Base-by-base conservation (phyloP, 2,888 invertebrate species). In the Cephus sareptanus region DNA sequence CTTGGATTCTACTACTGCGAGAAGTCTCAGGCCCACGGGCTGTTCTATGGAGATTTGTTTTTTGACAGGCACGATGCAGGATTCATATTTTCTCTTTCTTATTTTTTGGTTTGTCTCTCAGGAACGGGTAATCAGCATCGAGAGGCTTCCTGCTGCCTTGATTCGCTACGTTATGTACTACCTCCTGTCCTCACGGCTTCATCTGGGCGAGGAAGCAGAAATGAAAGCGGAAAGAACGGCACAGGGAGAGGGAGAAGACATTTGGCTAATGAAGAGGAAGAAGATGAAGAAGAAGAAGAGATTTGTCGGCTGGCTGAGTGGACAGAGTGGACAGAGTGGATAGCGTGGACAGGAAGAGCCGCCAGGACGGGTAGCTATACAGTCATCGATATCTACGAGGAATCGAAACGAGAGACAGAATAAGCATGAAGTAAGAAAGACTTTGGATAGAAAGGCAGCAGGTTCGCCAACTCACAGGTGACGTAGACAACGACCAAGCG, bases 1-100 rank as follows among this genome's bases (percentile, higher is more conserved):
- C 56, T 56, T 56, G 56, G 56, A 56, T 56, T 56, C 56, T 56
- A 56, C 56, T 56, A 56, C 56, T 56, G 56, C 56, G 56, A 56
- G 9, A 56, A 56, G 23, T 56, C 23, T 56, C 9, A 56, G 56
- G 56, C 56, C 23, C 56, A 56, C 56, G 56, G 56, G 23, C 56
- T 56, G 2, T 23, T 56, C 23, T 23, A 56, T 79, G 76, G 71
- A 79, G 79, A 76, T 76, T 75, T 84, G 83, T 81, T 85, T 85
- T 86, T 85, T 86, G 86, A 83, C 88, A 89, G 89, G 88, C 88
- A 89, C 83, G 84, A 88, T 88, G 88, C 88, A 87, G 88, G 88
- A 84, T 81, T 86, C 80, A 81, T 82, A 75, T 74, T 77, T 78
- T 73, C 78, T 78, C 78, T 79, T 78, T 76, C 68, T 76, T 31